phyloP scores from a whole-genome alignment of 2,113 vertebrate species.

The Apodemus sylvaticus region DNA sequence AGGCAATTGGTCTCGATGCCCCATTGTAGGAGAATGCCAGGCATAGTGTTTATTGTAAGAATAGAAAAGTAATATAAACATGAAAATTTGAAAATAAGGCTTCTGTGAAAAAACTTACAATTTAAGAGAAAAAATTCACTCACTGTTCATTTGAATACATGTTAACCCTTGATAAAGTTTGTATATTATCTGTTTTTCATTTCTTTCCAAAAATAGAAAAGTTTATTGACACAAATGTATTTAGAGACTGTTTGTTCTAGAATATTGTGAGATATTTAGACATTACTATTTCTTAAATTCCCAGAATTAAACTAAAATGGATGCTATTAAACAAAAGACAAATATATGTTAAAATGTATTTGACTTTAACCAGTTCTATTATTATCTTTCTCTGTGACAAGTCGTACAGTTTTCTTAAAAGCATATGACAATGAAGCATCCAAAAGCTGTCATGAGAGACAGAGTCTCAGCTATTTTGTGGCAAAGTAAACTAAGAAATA shows the following conservation, averaged over 20 bases:
- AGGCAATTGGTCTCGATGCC: no score
- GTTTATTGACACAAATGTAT: not conserved
- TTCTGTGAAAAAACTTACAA: conserved; percentile 31
- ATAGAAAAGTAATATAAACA: not conserved
- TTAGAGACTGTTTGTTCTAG: not conserved
- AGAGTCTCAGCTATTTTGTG: not conserved
- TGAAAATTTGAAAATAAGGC: not conserved
- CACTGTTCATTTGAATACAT: not conserved
- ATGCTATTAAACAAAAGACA: conserved; percentile 11
- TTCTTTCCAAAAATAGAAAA: not conserved
- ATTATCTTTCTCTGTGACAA: not conserved
- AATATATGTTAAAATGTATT: not conserved
- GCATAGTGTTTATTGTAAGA: not conserved
- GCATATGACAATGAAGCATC: not conserved
- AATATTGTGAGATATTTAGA: not conserved
- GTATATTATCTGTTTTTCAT: not conserved
- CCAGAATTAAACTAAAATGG: conserved; percentile 8
- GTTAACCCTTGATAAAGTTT: not conserved
- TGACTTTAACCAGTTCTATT: not conserved
- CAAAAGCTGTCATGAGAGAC: not conserved
- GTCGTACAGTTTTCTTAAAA: not conserved
- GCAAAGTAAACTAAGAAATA: not conserved
- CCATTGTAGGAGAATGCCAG: no score
- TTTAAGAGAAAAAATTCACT: not conserved
- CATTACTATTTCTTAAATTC: not conserved